phyloP scores from a whole-genome alignment of 1,140 invertebrate genomes.

The Triops longicaudatus region DNA sequence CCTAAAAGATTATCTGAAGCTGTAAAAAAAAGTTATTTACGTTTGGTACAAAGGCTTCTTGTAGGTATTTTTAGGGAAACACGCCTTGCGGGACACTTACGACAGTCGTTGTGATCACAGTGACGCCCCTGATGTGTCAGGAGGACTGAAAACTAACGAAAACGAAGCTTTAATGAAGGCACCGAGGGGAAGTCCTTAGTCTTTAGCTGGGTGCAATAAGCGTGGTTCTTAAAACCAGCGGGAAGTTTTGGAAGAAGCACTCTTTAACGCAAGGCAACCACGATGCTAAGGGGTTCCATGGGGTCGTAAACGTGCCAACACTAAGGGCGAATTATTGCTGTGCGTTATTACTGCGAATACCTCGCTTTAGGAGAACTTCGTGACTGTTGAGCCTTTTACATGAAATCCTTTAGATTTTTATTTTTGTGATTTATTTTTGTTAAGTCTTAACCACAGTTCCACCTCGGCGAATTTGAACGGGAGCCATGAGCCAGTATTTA shows the following conservation, averaged over 20 bases:
- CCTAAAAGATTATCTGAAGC: no score
- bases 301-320: not conserved
- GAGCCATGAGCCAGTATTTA: no score
- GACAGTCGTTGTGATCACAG: not conserved
- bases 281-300: not conserved
- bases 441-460: no score
- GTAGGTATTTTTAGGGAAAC: not conserved
- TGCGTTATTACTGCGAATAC: slow-evolving; percentile 7
- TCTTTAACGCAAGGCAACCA: not conserved
- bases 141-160: not conserved
- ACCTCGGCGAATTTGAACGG: no score
- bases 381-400: not conserved
- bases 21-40: no score
- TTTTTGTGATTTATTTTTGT: no score
- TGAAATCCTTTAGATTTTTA: not conserved
- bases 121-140: not conserved
- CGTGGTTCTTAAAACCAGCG: not conserved
- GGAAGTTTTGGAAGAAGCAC: not conserved
- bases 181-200: not conserved
- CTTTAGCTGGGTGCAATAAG: not conserved
- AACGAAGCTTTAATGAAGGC: not conserved
- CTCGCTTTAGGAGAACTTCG: not conserved
- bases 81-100: not conserved
- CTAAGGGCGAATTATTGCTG: not conserved
- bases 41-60: not conserved